Base-by-base conservation (phyloP, 2,888 invertebrate genomes). In the Perizoma flavofasciatum region DNA sequence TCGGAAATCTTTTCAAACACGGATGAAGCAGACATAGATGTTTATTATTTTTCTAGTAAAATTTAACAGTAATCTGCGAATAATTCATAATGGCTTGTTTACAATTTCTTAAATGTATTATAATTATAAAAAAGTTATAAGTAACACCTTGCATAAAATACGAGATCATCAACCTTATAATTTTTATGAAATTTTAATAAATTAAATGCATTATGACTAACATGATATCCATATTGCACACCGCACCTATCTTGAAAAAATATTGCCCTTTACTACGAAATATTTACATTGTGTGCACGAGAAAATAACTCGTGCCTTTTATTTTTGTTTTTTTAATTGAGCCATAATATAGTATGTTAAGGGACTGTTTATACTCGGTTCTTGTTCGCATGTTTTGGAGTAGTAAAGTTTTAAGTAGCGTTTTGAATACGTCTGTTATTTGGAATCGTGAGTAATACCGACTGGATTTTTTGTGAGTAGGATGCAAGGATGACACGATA, bases 161-260 rank as follows among this genome's bases (percentile, higher is more conserved):
- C 35, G 49, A 58, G 52, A 52, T 59, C 40, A 11, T 45, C 8
- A 45, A 43, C n/a, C 45, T 43, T 49, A 49, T 49, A 46, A 10
- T 53, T 46, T 59, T 45, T 49, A 46, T 41, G 33, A 61, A 45
- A 53, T 37, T 40, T 51, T 57, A 59, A 64, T 68, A 59, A 63
- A 56, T 55, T 55, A 65, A 63, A 46, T 62, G 66, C 61, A 63
- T 54, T 53, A 57, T 66, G 68, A 63, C 59, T 57, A 65, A 61
- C 65, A 64, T 59, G 63, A 37, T 55, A 67, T 63, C 65, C 61
- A 61, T 49, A 62, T 59, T 60, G 66, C 63, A 65, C 57, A 69
- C 65, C 60, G 48, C 65, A 67, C 67, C 67, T 61, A 68, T 65
- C 59, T 62, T 35, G 57, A 65, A 62, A 55, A 63, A 60, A 51